Conservation (phyloP, 2,888 invertebrate genomes). For the Antitype chi region DNA sequence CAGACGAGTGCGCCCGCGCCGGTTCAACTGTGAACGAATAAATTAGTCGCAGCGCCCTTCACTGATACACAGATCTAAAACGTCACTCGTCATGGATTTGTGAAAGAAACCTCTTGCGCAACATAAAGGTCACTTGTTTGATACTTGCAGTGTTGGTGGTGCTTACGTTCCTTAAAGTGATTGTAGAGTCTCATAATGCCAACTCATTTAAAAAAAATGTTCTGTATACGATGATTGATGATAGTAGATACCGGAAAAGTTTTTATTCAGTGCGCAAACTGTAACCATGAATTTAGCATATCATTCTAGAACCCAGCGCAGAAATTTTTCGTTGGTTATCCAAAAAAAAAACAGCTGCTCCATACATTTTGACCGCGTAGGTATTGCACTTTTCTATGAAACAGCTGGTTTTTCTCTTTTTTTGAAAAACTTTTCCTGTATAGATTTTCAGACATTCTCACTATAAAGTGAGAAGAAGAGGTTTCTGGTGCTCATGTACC, state of each 20-base stretch:
- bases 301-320: too few relatives aligned
- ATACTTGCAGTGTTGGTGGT: neutral
- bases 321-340: too few relatives aligned
- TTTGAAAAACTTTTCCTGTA: too few relatives aligned
- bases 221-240: neutral
- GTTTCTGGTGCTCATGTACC: constrained; percentile 10
- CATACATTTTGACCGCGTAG: too few relatives aligned
- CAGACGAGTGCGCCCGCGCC: constrained; percentile 55
- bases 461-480: constrained; percentile 6
- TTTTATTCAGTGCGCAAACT: too few relatives aligned
- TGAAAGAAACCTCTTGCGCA: constrained; percentile 50
- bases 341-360: too few relatives aligned
- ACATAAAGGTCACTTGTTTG: constrained; percentile 44
- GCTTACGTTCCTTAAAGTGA: neutral
- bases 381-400: too few relatives aligned
- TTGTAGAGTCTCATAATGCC: neutral
- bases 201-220: neutral
- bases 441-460: neutral
- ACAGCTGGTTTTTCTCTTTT: too few relatives aligned
- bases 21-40: constrained; percentile 59
- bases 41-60: constrained; percentile 64
- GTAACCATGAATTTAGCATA: too few relatives aligned
- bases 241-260: too few relatives aligned
- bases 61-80: constrained; percentile 55
- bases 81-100: constrained; percentile 50